These are phyloP conservation scores for Sebastes schlegelii DNA, from an alignment of 2,113 vertebrate species.

Conservation along the genomic window DNA sequence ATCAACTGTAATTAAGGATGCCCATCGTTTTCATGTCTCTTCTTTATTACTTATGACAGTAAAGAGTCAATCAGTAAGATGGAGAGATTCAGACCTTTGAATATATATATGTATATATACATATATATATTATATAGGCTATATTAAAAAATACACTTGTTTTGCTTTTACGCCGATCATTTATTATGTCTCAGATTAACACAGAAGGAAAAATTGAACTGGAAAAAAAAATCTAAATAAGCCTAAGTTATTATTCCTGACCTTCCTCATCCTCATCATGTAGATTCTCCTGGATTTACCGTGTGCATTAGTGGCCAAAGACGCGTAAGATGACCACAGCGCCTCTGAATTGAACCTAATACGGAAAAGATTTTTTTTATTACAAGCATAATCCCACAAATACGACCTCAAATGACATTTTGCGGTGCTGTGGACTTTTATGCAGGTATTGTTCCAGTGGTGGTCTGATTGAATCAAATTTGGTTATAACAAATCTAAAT, in stretches of 20 bases:
- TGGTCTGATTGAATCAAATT: constrained; percentile 31
- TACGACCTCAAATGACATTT: constrained; percentile 89
- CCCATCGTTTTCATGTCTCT: background rate
- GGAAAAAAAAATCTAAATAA: constrained; percentile 39
- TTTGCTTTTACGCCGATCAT: background rate
- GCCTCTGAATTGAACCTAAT: constrained; percentile 81
- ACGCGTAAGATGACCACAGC: constrained; percentile 74
- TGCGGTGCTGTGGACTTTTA: constrained; percentile 81
- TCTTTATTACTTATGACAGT: background rate
- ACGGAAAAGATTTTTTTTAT: constrained; percentile 87
- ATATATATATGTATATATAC: background rate
- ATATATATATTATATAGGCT: background rate
- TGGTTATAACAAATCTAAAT: constrained; percentile 29
- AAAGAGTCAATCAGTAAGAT: background rate
- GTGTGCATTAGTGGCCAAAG: constrained; percentile 45
- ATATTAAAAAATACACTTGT: background rate
- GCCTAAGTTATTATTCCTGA: constrained; percentile 64
- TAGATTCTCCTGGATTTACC: constrained; percentile 54
- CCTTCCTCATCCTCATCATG: constrained; percentile 56
- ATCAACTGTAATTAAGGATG: background rate
- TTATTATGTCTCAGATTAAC: constrained; percentile 34
- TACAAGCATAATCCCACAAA: constrained; percentile 89
- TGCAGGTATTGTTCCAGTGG: constrained; percentile 41
- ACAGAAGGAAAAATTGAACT: constrained; percentile 13
- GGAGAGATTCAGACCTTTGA: background rate